These are phyloP conservation scores for Mesoligia furuncula DNA, from an alignment of 2,888 invertebrate species.

Conservation along the genomic window DNA sequence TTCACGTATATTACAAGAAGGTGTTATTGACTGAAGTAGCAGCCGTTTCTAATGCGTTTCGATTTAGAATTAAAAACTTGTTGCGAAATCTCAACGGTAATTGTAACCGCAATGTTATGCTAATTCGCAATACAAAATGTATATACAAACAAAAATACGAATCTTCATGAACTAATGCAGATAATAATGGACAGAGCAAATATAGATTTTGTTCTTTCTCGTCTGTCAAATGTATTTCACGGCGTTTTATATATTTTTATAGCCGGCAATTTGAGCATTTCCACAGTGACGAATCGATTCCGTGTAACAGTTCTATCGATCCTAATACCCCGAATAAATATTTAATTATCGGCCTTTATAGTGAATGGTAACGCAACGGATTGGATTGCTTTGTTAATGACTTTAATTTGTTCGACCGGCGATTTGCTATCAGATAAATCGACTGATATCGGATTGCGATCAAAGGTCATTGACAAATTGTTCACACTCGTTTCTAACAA, in stretches of 20 bases:
- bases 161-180: slow-evolving; percentile 23
- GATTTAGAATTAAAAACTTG: slow-evolving; percentile 47
- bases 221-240: slow-evolving; percentile 86
- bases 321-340: slow-evolving; percentile 88
- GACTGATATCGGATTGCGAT: slow-evolving; percentile 66
- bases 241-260: slow-evolving; percentile 78
- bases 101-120: slow-evolving; percentile 26
- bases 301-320: slow-evolving; percentile 81
- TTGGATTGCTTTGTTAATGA: slow-evolving; percentile 82
- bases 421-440: slow-evolving; percentile 64
- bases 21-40: slow-evolving; percentile 58
- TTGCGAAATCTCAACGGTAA: slow-evolving; percentile 45
- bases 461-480: slow-evolving; percentile 65
- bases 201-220: slow-evolving; percentile 79
- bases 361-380: slow-evolving; percentile 87
- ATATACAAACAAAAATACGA: slow-evolving; percentile 48
- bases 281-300: slow-evolving; percentile 86
- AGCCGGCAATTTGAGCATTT: slow-evolving; percentile 83
- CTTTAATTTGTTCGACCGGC: slow-evolving; percentile 78
- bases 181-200: slow-evolving; percentile 75
- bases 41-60: slow-evolving; percentile 49
- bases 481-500: slow-evolving; percentile 65
- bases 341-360: slow-evolving; percentile 88
- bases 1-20: slow-evolving; percentile 45
- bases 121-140: slow-evolving; percentile 20